Base-by-base conservation (phyloP, 2,113 vertebrate species). In the Cervus canadensis region DNA sequence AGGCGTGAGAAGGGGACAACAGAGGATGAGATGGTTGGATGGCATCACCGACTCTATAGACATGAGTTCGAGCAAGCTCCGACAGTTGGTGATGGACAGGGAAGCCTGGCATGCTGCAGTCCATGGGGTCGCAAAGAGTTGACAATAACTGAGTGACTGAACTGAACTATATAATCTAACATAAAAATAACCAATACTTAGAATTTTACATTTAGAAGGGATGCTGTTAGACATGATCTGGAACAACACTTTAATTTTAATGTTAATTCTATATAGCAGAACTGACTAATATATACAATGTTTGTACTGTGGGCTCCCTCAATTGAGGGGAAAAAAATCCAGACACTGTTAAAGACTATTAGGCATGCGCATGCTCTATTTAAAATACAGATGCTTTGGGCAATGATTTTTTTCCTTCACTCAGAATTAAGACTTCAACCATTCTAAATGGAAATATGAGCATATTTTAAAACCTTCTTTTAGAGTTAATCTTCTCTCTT, bases 311-410 rank as follows among this genome's bases (percentile, higher is more conserved):
- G 64, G 78, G 67, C 48, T 89, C 28, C 57, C 14, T 89, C 40
- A 36, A 23, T 36, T 76, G 43, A 74, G 54, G 59, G 96, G 94
- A 89, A 76, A 97, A 97, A 89, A 97, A 90, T 74, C 10, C 43
- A 91, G 43, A 67, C n/a, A 45, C 16, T 59, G 28, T 45, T 78
- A n/a, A 88, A 83, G 57, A 87, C 74, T 83, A 88, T 16, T 52
- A 40, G 48, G 26, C 25, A 86, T 36, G 19, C 1, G 50, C 59
- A 79, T 40, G 11, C 28, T 54, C 25, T 85, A 67, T 95, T 91
- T 52, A 40, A 79, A 89, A 89, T 26, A 87, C 1, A 94, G 10
- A 30, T 64, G n/a, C 28, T 90, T 9, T 83, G n/a, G 19, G 40
- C 21, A 90, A 59, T 54, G 25, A 21, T 54, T 67, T 71, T n/a